These are phyloP conservation scores for Pionites leucogaster DNA, from an alignment of 2,113 vertebrate genomes.

Conservation along the genomic window DNA sequence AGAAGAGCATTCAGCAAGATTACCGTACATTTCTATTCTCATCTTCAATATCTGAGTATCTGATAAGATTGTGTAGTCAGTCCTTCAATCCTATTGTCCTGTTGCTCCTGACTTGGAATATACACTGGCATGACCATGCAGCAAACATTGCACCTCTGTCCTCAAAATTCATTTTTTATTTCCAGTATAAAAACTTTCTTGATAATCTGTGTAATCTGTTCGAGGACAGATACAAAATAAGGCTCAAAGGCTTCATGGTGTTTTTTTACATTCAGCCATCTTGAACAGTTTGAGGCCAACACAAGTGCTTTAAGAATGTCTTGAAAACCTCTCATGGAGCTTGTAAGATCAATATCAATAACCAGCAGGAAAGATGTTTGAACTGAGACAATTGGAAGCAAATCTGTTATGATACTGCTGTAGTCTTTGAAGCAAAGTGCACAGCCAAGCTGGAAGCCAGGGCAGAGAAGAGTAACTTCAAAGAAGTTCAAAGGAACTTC, in stretches of 20 bases:
- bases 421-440: slow-evolving; percentile 30
- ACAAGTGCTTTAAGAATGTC: background rate
- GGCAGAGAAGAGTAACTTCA: slow-evolving; percentile 24
- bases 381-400: slow-evolving; percentile 20
- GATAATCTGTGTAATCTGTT: background rate
- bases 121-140: background rate
- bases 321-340: slow-evolving; percentile 3
- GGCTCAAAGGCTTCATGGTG: background rate
- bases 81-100: background rate
- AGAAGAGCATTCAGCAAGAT: background rate
- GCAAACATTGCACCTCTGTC: background rate
- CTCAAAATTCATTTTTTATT: background rate
- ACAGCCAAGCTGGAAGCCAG: slow-evolving; percentile 27
- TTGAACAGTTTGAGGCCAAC: background rate
- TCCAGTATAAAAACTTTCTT: background rate
- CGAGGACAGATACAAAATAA: background rate
- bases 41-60: background rate
- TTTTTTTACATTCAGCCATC: background rate
- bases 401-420: slow-evolving; percentile 37
- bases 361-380: slow-evolving; percentile 19
- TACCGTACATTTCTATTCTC: background rate
- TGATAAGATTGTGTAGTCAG: background rate
- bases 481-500: slow-evolving; percentile 41
- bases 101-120: fast-evolving
- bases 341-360: slow-evolving; percentile 49